Base-by-base conservation (phyloP, 1,140 invertebrate species). In the Sipha flava region DNA sequence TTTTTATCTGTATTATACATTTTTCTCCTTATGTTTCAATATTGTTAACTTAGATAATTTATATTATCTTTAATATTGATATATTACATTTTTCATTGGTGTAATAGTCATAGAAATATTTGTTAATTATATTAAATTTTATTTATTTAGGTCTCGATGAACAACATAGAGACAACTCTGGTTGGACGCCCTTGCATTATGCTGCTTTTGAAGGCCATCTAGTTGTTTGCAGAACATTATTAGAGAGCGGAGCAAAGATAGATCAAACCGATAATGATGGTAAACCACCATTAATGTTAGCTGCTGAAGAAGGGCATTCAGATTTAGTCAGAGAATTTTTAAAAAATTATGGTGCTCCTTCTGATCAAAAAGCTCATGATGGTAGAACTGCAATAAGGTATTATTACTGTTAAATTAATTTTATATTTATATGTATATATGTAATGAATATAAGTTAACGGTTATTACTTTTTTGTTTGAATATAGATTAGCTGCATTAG, bases 231-330 rank as follows among this genome's bases (percentile, higher is more conserved):
- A 91, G 94, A 81, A 91, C 93, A 12, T 86, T 98, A 23, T 85
- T 97, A 0, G 95, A 97, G 83, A 94, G 94, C n/a, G 95, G 95
- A 1, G 95, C 95, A 0, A 91, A 94, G 84, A 90, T 96, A 3
- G 94, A 95, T 83, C 94, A 96, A 84, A 90, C 92, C 7, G 96
- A 98, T 85, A 97, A 97, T 86, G 96, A 98, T 83, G 96, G 95
- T 3, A 95, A 96, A 86, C 94, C 94, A 0, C 91, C 96, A 1
- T 86, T 98, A 14, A 91, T 96, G 85, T 87, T 98, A 21, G 95
- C 96, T 0, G 92, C 95, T 0, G 90, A 97, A 85, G 95, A 96
- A 85, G 95, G 95, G 18, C 94, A 96, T 84, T 88, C 89, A 1
- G 85, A 87, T 70, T 87, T 95, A 16, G 91, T 93, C 0, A 88